Conservation (phyloP, 2,888 invertebrate genomes). For the Pseudeuparius sepicola region DNA sequence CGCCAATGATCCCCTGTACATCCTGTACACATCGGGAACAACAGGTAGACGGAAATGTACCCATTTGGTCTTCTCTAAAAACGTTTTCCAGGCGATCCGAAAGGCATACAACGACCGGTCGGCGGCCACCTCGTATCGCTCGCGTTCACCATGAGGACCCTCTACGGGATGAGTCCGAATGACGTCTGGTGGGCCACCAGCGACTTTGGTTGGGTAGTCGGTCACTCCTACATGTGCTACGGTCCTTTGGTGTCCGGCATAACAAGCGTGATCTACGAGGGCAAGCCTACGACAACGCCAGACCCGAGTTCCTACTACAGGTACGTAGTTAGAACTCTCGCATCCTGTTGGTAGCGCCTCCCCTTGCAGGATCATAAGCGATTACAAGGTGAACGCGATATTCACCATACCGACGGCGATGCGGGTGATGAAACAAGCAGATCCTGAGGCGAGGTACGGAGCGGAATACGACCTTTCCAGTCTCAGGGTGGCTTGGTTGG, state of each 20-base stretch:
- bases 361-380: slow-evolving; percentile 78
- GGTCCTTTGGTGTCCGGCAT: slow-evolving; percentile 74
- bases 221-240: slow-evolving; percentile 91
- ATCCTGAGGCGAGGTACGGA: slow-evolving; percentile 61
- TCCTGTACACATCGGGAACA: slow-evolving; percentile 88
- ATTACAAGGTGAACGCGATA: slow-evolving; percentile 74
- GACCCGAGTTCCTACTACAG: slow-evolving; percentile 87
- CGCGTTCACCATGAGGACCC: slow-evolving; percentile 72
- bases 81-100: slow-evolving; percentile 48
- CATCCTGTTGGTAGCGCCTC: too few relatives aligned
- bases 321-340: too few relatives aligned
- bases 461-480: slow-evolving; percentile 59
- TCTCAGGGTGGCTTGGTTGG: slow-evolving; percentile 65
- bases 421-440: slow-evolving; percentile 72
- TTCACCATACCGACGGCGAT: slow-evolving; percentile 90
- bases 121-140: slow-evolving; percentile 80
- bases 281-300: slow-evolving; percentile 91
- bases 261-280: slow-evolving; percentile 80
- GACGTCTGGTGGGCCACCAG: slow-evolving; percentile 91
- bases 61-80: slow-evolving; percentile 1
- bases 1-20: slow-evolving; percentile 83
- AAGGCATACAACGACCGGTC: slow-evolving; percentile 80
- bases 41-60: slow-evolving; percentile 44
- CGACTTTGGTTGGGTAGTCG: slow-evolving; percentile 87
- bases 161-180: slow-evolving; percentile 68